Evolutionary conservation across 2,113 vertebrate genomes (phyloP).

Genomic region (Zapornia atra): DNA sequence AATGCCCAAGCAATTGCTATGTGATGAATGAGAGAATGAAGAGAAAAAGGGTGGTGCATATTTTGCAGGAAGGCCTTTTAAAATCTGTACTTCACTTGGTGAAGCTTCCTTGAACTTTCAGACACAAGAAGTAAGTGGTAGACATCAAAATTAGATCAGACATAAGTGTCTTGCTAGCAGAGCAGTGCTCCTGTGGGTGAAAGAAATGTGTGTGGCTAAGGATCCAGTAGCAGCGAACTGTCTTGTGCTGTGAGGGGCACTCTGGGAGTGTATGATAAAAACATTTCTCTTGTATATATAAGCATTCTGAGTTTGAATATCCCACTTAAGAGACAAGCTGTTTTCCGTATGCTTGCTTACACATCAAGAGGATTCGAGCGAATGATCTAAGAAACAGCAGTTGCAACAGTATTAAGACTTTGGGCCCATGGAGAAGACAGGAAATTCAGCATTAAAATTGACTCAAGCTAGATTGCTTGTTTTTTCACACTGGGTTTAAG

Average conservation of each 20-base stretch:
- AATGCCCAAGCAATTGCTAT: not conserved
- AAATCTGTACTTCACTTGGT: accelerated
- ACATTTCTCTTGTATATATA: not conserved
- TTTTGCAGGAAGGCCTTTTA: not conserved
- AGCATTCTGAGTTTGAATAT: not conserved
- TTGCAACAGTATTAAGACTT: not conserved
- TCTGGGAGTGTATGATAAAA: not conserved
- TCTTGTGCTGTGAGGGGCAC: not conserved
- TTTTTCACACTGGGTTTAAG: not conserved
- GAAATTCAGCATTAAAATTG: not conserved
- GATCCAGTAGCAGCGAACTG: not conserved
- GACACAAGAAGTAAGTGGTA: not conserved
- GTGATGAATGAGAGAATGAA: not conserved
- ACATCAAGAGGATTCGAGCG: not conserved
- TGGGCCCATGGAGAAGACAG: not conserved
- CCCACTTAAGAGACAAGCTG: not conserved
- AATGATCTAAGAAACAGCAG: not conserved
- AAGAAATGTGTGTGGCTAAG: not conserved
- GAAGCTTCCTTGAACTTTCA: not conserved
- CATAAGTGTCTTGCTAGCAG: not conserved
- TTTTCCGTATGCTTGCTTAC: not conserved
- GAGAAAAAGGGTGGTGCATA: not conserved
- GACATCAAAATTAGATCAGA: not conserved
- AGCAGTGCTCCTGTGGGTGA: not conserved
- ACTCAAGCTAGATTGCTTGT: not conserved